Conservation (phyloP, 2,888 invertebrate species). For the Cosmia trapezina region DNA sequence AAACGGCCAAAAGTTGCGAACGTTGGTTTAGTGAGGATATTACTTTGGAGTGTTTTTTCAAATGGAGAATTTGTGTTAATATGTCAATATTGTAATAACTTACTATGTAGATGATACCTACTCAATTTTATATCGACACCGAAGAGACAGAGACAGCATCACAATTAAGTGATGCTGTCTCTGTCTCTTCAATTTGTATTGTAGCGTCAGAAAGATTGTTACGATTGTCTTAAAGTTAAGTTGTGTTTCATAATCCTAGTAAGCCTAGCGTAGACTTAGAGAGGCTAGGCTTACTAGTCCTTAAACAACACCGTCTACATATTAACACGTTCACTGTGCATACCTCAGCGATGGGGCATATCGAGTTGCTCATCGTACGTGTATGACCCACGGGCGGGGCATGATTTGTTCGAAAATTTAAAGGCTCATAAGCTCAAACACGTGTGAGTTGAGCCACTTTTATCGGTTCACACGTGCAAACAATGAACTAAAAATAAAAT, state of each 20-base stretch:
- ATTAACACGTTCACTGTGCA: no score
- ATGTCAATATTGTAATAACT: background rate
- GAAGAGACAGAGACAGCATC: no score
- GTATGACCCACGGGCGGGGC: no score
- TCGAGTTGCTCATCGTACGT: no score
- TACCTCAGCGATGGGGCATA: no score
- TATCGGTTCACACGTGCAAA: no score
- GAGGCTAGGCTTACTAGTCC: background rate
- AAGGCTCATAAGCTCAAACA: no score
- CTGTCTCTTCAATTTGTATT: background rate
- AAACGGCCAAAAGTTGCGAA: conserved; percentile 57
- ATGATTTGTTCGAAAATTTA: no score
- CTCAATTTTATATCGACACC: background rate
- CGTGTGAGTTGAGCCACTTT: no score
- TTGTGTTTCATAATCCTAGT: background rate
- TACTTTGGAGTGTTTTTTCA: background rate
- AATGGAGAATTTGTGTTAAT: background rate
- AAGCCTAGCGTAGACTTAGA: no score
- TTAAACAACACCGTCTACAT: no score
- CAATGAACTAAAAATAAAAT: no score
- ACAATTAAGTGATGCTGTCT: background rate
- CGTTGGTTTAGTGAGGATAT: conserved; percentile 59
- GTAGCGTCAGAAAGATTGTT: background rate
- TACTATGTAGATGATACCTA: background rate
- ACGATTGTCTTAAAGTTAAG: background rate